Evolutionary conservation across 2,888 invertebrate species (phyloP), one percentile per base, ranked within the genome.

Genomic region (Drosophila prolongata): DNA sequence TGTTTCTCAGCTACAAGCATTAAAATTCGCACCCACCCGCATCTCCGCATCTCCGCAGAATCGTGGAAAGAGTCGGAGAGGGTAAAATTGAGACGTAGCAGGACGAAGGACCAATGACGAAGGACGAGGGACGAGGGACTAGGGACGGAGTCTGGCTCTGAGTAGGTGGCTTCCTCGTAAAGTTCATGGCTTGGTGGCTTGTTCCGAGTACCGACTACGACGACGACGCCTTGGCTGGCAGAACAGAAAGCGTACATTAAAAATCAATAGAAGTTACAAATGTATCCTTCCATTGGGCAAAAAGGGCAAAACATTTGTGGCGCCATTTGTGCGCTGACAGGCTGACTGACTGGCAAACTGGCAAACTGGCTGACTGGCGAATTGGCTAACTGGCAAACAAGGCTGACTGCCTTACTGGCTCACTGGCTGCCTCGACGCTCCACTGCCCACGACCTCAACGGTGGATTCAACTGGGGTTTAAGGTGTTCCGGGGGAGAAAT

Each of bases 221-320:
- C 19, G 3, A 60, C 62, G 58, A 37, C 74, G 59, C 61, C 65
- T 57, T 60, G 71, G 47, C 75, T 86, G 81, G 78, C 80, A 80
- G 49, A 16, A 65, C 62, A 75, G 59, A 59, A 61, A 50, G 54
- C 75, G 62, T 76, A 79, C 67, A 87, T 83, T 83, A 81, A 83
- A 83, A 83, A 83, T 83, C 83, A 83, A 83, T 83, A 87, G 71
- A 79, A 87, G 67, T 71, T 72, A 84, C 87, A 82, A 82, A 80
- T 82, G 81, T 82, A 78, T 84, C 81, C 79, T 74, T 78, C 70
- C 68, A 73, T 66, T 61, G 58, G 59, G 57, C 34, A 53, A 78
- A 76, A 79, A 46, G 73, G 70, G 69, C 64, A 73, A 71, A 71
- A 72, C 59, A 75, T 83, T 73, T 68, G 65, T 80, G 80, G 84